Evolutionary conservation across 1,140 invertebrate species (phyloP).

Genomic region (Bombus soroeensis): DNA sequence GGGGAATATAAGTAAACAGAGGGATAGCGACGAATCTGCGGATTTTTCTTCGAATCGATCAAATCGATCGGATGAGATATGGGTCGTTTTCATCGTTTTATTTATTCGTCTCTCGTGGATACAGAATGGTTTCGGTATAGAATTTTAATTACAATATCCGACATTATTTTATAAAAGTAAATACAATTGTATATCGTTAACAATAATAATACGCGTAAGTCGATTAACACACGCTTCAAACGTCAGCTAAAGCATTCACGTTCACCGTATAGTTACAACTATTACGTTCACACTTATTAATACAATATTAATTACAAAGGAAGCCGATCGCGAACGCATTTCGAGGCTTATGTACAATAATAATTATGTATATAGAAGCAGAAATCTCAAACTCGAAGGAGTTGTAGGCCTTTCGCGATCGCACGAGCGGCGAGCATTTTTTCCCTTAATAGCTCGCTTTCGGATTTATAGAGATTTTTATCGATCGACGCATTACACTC

Average conservation of each 20-base stretch:
- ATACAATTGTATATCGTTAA: constrained; percentile 56
- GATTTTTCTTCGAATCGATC: background rate
- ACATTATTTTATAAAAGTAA: constrained; percentile 58
- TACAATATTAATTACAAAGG: constrained; percentile 49
- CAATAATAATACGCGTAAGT: constrained; percentile 55
- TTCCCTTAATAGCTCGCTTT: background rate
- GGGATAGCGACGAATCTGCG: too few relatives aligned
- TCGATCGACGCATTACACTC: background rate
- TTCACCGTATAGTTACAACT: constrained; percentile 46
- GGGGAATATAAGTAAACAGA: too few relatives aligned
- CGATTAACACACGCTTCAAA: constrained; percentile 50
- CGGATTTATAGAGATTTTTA: background rate
- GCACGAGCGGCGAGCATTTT: background rate
- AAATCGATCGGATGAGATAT: background rate
- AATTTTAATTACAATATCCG: constrained; percentile 55
- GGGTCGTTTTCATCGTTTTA: constrained; percentile 34
- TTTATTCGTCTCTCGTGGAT: constrained; percentile 55
- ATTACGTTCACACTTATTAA: constrained; percentile 37
- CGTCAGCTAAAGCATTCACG: constrained; percentile 51
- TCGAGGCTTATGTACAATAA: constrained; percentile 32
- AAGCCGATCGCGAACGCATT: constrained; percentile 45
- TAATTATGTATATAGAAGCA: constrained; percentile 17
- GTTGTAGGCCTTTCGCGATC: constrained; percentile 20
- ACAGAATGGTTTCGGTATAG: constrained; percentile 50
- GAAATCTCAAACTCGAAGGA: background rate